Evolutionary conservation across 2,113 vertebrate genomes (phyloP), one percentile per base, ranked within the genome.

Genomic region (Sitta europaea): DNA sequence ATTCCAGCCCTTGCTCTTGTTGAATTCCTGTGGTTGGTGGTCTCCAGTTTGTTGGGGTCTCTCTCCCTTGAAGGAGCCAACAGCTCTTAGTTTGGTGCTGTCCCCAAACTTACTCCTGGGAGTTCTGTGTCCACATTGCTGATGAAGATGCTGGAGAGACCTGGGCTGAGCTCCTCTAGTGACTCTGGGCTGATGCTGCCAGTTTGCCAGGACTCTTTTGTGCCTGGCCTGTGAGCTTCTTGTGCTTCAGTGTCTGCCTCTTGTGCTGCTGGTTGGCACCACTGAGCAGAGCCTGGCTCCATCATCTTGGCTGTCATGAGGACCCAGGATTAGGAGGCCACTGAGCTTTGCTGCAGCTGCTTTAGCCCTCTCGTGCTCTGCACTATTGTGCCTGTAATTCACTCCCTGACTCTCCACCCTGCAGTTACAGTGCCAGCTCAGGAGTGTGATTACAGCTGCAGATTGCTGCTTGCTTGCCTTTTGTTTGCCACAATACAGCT

Each of bases 401-500:
- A 84, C 93, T 96, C 75, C 90, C 90, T 4, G 36, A 84, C 61
- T 96, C 74, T 91, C 51, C 25, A 29, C 83, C 63, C 94, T 83
- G 88, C 72, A 65, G 90, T 86, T 45, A 27, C 63, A 80, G 87
- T 65, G 78, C 36, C 55, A 54, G 86, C 93, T 96, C 78, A 90
- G 20, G 80, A 83, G 83, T 86, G 67, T 80, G 94, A 88, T 96
- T 94, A 86, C 92, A 92, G 82, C 92, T 90, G 85, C 2, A 31
- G 86, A 7, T 90, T 79, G 85, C 90, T 79, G 72, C 80, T 85
- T 83, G 82, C 31, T 66, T 95, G 85, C 88, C 94, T 96, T 94
- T 96, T 97, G 93, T 97, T 97, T 96, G 96, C 92, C 88, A 86
- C 93, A 95, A 90, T 96, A 90, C 92, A 86, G 81, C 82, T 95